These are phyloP conservation scores for Eudyptes chrysolophus DNA, from an alignment of 2,113 vertebrate species.

Conservation along the genomic window DNA sequence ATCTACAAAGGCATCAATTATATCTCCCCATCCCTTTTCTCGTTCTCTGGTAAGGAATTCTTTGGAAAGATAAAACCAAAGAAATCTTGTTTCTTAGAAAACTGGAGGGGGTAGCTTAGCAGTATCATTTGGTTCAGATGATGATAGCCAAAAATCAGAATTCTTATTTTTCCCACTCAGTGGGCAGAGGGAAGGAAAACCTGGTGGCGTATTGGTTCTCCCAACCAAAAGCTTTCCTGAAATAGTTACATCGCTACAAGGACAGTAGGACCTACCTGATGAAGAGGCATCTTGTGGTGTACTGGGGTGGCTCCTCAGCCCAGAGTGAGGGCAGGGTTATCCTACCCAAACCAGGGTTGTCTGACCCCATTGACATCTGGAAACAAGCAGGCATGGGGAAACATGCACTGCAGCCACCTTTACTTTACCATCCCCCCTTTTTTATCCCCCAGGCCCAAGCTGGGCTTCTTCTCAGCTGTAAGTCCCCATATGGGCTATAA, in stretches of 20 bases:
- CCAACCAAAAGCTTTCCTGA: background rate
- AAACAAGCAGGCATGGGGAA: background rate
- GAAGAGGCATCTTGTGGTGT: background rate
- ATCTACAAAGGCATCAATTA: background rate
- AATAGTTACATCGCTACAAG: accelerated
- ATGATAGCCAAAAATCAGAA: background rate
- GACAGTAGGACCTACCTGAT: background rate
- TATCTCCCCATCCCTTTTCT: background rate
- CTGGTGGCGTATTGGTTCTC: background rate
- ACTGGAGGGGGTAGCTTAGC: background rate
- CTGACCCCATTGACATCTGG: background rate
- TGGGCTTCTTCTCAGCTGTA: background rate
- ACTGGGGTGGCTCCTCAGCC: background rate
- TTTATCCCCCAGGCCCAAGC: background rate
- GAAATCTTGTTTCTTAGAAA: background rate
- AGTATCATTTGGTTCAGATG: background rate
- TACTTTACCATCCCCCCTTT: background rate
- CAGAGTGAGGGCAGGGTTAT: background rate
- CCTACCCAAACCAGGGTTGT: background rate
- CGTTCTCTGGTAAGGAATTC: background rate
- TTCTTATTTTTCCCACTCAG: background rate
- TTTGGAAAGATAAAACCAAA: background rate
- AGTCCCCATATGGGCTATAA: background rate
- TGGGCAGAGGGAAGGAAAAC: background rate
- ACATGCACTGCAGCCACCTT: background rate